Percentiles rank a stretch among this genome's conserved stretches.
These are phyloP conservation scores for Metaphire vulgaris DNA, from an alignment of 1,140 invertebrate genomes.

Conservation along the genomic window DNA sequence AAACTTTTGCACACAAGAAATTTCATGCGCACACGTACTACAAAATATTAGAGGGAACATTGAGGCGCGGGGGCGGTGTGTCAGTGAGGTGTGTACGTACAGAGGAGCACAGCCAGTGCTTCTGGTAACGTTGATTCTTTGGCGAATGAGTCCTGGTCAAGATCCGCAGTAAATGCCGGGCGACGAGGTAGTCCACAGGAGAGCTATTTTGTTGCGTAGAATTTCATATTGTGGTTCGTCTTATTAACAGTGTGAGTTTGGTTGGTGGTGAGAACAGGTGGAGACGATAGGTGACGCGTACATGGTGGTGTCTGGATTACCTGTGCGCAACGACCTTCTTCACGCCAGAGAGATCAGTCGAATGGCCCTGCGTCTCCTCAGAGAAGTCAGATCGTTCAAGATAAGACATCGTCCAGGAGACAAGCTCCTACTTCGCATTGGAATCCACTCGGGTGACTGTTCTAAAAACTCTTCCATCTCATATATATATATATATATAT, in stretches of 20 bases:
- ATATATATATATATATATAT: slow-evolving; percentile 10
- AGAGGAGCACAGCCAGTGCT: too few species aligned
- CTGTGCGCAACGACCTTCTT: slow-evolving; percentile 59
- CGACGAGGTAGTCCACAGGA: too few species aligned
- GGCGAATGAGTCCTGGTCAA: too few species aligned
- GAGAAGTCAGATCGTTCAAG: slow-evolving; percentile 74
- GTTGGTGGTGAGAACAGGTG: slow-evolving; percentile 25
- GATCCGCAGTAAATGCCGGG: too few species aligned
- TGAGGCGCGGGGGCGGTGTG: too few species aligned
- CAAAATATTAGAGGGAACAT: too few species aligned
- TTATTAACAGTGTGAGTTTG: neutral
- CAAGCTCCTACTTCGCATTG: slow-evolving; percentile 64
- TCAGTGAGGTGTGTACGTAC: too few species aligned
- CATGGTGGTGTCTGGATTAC: slow-evolving; percentile 49
- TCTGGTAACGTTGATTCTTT: too few species aligned
- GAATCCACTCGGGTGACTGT: slow-evolving; percentile 27
- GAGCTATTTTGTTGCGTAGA: too few species aligned
- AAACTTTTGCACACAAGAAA: too few species aligned
- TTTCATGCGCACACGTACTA: too few species aligned
- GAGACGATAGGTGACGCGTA: slow-evolving; percentile 50
- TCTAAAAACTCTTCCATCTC: neutral
- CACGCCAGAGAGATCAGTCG: slow-evolving; percentile 76
- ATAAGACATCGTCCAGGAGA: slow-evolving; percentile 76
- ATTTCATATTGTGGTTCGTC: too few species aligned
- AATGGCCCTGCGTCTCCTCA: slow-evolving; percentile 77